A percentile compares a stretch with the other conserved stretches of the same genome.
These are phyloP conservation scores for Phoxinus phoxinus DNA, from an alignment of 2,113 vertebrate species.

Conservation along the genomic window DNA sequence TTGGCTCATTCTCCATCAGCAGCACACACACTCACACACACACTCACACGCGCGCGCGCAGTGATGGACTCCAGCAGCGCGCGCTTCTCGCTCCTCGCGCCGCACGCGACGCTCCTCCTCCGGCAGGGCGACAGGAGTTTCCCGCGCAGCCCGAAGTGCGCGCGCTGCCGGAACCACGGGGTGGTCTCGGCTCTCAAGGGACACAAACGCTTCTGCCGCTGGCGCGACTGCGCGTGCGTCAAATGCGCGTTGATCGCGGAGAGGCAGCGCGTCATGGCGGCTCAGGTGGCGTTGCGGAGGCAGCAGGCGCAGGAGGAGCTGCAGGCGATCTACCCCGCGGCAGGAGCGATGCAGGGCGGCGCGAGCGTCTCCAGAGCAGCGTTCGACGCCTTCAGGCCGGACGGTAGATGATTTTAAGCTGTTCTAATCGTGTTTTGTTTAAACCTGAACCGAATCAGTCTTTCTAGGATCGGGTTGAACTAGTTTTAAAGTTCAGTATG, in stretches of 20 bases:
- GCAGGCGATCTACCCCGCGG: conserved; percentile 70
- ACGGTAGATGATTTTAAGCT: no score
- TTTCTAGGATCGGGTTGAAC: not conserved
- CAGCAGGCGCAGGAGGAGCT: conserved; percentile 91
- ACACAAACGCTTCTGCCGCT: conserved; percentile 90
- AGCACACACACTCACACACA: not conserved
- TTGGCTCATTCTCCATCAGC: not conserved
- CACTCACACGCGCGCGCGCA: not conserved
- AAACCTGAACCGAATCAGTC: not conserved
- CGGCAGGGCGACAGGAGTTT: conserved; percentile 76
- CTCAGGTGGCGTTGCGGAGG: conserved; percentile 89
- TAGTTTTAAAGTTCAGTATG: not conserved
- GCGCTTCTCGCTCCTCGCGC: conserved; percentile 71
- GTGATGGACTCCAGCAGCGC: not conserved
- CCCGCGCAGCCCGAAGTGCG: conserved; percentile 88
- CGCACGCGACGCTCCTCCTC: conserved; percentile 62
- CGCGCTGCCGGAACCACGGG: conserved; percentile 88
- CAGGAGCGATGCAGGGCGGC: conserved; percentile 58
- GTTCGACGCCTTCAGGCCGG: not conserved
- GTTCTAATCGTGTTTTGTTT: no score
- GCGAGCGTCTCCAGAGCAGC: not conserved
- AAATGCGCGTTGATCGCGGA: conserved; percentile 90
- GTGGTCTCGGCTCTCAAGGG: conserved; percentile 91
- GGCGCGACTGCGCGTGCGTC: conserved; percentile 89
- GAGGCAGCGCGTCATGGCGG: conserved; percentile 91